Evolutionary conservation across 2,797 vertebrate species (phyloP), one percentile per base, ranked within the genome.

Genomic region (Allenopithecus nigroviridis): DNA sequence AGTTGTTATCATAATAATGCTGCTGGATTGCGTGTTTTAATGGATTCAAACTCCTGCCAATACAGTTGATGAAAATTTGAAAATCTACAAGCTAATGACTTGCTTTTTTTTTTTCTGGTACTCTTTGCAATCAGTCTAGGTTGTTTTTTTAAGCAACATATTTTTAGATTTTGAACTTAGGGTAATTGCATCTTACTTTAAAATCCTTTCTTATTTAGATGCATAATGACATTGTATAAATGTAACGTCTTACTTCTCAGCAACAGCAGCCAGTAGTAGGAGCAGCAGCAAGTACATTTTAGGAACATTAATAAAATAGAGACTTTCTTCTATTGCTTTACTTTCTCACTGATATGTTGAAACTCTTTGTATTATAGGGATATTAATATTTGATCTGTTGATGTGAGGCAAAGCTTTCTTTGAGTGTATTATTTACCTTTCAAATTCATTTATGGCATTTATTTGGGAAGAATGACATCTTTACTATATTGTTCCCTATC

Each of bases 181-280:
- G 50, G 53, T 98, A 98, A 98, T 98, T 98, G 89, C 96, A 97
- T 98, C 95, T 97, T 97, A 98, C 95, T 97, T 98, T 97, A 98
- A 98, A 97, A 98, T 97, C 95, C 50, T 96, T 96, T 89, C 97
- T 95, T 91, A 90, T 95, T 97, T 91, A 95, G 93, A 97, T 80
- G 36, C 90, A 84, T 68, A 84, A 97, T 83, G 75, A 96, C 50
- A 59, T 14, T n/a, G 11, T 74, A 68, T 92, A 97, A 94, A 97
- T 74, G 75, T 59, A 83, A n/a, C 16, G 36, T 89, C 78, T 83
- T 97, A 79, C 41, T 46, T 89, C 64, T 90, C 21, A 91, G 75
- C 50, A 76, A 74, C 22, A 95, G 57, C 33, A 96, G 1, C 48
- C 53, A 72, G 28, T 24, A 79, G 89, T 14, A 48, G 68, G 91